Evolutionary conservation across 2,797 vertebrate species (phyloP).

Genomic region (Mastacembelus armatus): DNA sequence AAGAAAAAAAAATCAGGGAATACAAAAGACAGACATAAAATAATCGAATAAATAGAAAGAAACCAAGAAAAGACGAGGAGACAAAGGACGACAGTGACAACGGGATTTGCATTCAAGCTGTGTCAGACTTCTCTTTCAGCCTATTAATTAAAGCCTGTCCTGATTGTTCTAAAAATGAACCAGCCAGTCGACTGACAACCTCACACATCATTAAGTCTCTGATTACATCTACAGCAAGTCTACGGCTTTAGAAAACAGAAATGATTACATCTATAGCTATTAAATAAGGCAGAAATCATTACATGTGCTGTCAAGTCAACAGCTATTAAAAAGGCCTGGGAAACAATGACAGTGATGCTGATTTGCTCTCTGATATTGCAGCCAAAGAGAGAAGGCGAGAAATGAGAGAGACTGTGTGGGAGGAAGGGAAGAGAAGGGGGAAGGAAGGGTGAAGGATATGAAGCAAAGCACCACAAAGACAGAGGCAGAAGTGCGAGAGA

Average conservation of each 20-base stretch:
- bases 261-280: slow-evolving; percentile 63
- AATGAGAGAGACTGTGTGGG: slow-evolving; percentile 13
- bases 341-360: slow-evolving; percentile 48
- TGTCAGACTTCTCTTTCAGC: slow-evolving; percentile 51
- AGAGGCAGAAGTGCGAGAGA: slow-evolving; percentile 14
- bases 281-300: slow-evolving; percentile 67
- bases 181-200: slow-evolving; percentile 59
- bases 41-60: slow-evolving; percentile 9
- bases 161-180: slow-evolving; percentile 71
- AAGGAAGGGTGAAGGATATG: not conserved
- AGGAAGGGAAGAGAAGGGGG: not conserved
- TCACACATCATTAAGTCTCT: slow-evolving; percentile 69
- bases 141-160: slow-evolving; percentile 65
- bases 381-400: not conserved
- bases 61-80: not conserved
- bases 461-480: slow-evolving; percentile 7
- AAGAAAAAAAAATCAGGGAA: not conserved
- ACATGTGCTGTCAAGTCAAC: slow-evolving; percentile 66
- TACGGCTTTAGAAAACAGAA: slow-evolving; percentile 30
- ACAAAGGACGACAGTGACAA: slow-evolving; percentile 24
- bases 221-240: slow-evolving; percentile 67
- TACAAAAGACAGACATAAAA: not conserved
- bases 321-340: slow-evolving; percentile 55
- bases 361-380: slow-evolving; percentile 48
- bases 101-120: slow-evolving; percentile 53